Evolutionary conservation across 2,888 invertebrate species (phyloP), one percentile per base, ranked within the genome.

Genomic region (Limenitis camilla): DNA sequence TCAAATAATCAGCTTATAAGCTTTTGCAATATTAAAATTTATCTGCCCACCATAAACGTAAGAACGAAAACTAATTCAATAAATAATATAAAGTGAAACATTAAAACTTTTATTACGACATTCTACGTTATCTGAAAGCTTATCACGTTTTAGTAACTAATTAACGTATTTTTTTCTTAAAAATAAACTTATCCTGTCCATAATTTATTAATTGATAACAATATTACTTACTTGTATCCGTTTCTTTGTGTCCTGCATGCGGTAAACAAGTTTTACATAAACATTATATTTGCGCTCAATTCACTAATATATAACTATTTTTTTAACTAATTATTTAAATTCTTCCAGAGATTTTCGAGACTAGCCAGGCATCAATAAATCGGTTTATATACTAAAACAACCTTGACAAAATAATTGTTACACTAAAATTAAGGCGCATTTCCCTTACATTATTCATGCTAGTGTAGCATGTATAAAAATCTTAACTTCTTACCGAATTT

Each of bases 161-260:
- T 5, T 6, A 36, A 36, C 35, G 10, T 36, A 10, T 19, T 35
- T 45, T 45, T 45, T 45, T 11, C 45, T 38, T 29, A 4, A 30
- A 38, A 45, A 45, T 45, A 36, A 45, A 10, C 38, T 5, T 38
- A 6, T 2, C 7, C 28, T 11, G 6, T 10, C 4, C n/a, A 2
- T 46, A 19, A 27, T 32, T 29, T 33, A 19, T 33, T 10, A 36
- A 45, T 45, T 36, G 33, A 10, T 40, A 10, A 40, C 5, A 32
- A 30, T 28, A 50, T 56, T 74, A 89, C 93, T 93, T 90, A 94
- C 93, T 93, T 82, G 93, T 90, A 67, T 93, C 92, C 67, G 92
- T 89, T 76, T 93, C 93, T 85, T 91, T 91, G 83, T 91, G 92
- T 86, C 93, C 94, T 94, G 86, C 67, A 64, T 72, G 81, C 71